Conservation (phyloP, 1,140 invertebrate genomes). For the Agrilus planipennis region DNA sequence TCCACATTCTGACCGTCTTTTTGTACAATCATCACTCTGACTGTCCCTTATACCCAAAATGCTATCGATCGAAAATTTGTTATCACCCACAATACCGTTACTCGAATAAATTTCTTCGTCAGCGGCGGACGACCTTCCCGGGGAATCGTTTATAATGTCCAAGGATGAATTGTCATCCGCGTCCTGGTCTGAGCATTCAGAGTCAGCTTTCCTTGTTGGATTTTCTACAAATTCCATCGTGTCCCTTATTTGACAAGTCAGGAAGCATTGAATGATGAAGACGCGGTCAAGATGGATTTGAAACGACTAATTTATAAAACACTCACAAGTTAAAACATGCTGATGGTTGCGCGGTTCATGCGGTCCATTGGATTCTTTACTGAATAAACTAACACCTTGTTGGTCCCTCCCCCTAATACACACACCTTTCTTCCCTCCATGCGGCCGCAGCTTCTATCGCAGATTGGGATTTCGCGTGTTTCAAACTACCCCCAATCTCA, state of each 20-base stretch:
- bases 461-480: constrained; percentile 33
- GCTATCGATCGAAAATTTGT: constrained; percentile 31
- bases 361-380: constrained; percentile 22
- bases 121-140: constrained; percentile 6
- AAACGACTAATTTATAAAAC: no score
- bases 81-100: constrained; percentile 15
- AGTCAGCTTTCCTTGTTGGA: constrained; percentile 7
- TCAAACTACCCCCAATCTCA: constrained; percentile 25
- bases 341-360: no score
- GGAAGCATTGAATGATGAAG: no score
- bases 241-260: no score
- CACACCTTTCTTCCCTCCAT: constrained; percentile 21
- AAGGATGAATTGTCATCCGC: constrained; percentile 16
- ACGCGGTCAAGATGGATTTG: no score
- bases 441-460: constrained; percentile 16
- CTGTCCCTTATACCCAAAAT: constrained; percentile 25
- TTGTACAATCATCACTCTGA: no score
- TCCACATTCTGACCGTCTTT: no score
- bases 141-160: constrained; percentile 14
- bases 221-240: no score
- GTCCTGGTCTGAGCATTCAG: constrained; percentile 11
- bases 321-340: no score
- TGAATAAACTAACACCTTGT: constrained; percentile 24
- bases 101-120: constrained; percentile 10
- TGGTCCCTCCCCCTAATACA: constrained; percentile 14